These are phyloP conservation scores for Nomada ferruginata DNA, from an alignment of 2,888 invertebrate genomes.

Conservation along the genomic window DNA sequence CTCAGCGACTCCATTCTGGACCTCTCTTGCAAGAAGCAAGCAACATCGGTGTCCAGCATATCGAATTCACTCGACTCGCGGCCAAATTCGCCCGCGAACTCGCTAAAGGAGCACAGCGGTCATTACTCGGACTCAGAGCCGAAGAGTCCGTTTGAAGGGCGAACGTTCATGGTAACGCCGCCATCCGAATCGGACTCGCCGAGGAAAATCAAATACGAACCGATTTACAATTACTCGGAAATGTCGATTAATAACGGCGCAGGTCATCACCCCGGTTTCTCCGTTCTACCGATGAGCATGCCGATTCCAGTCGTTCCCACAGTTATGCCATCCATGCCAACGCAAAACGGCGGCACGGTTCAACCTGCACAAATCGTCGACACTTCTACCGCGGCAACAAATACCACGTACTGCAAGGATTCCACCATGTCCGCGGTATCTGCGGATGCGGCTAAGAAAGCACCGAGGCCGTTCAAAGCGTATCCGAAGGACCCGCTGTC, in stretches of 20 bases:
- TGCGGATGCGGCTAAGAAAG: conserved; percentile 80
- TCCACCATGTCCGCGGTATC: conserved; percentile 14
- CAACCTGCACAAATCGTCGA: conserved; percentile 43
- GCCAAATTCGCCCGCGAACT: conserved; percentile 53
- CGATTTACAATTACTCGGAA: conserved; percentile 57
- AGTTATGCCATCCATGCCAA: conserved; percentile 25
- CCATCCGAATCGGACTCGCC: conserved; percentile 78
- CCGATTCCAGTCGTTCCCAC: conserved; percentile 40
- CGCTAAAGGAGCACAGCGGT: conserved; percentile 27
- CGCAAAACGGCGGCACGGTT: conserved; percentile 20
- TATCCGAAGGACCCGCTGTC: conserved; percentile 89
- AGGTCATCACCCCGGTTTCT: conserved; percentile 1
- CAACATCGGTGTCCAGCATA: neutral
- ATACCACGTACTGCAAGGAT: conserved; percentile 39
- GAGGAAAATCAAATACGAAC: conserved; percentile 68
- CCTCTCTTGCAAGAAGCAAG: conserved; percentile 75
- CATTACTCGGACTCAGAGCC: conserved; percentile 51
- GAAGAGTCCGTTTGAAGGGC: conserved; percentile 69
- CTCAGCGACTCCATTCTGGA: conserved; percentile 72
- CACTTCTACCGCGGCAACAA: conserved; percentile 42
- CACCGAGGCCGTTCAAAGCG: conserved; percentile 88
- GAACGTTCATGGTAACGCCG: conserved; percentile 76
- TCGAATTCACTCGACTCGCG: conserved; percentile 29
- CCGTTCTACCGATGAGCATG: conserved; percentile 54
- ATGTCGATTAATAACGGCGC: neutral